phyloP scores from a whole-genome alignment of 2,797 vertebrate species.

The Muraenolepis orangiensis region DNA sequence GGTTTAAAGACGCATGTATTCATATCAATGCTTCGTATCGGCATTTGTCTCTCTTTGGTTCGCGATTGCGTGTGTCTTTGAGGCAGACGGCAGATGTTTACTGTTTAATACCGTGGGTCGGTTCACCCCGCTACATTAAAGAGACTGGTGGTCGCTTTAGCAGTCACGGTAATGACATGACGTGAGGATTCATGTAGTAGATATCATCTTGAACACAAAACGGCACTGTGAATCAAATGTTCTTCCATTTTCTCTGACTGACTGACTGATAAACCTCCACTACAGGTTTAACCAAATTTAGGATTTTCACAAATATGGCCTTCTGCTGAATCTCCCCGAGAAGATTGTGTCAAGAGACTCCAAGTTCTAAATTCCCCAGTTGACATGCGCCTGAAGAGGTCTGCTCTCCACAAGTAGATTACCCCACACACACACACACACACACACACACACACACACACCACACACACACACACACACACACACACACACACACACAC shows the following conservation, averaged over 20 bases:
- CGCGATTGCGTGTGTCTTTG: conserved; percentile 46
- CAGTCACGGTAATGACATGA: not conserved
- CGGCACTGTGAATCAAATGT: no score
- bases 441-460: no score
- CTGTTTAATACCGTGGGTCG: not conserved
- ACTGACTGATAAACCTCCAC: not conserved
- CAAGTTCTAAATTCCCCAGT: conserved; percentile 30
- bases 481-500: no score
- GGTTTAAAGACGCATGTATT: conserved; percentile 49
- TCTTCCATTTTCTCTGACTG: not conserved
- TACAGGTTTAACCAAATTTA: not conserved
- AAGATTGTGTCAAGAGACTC: not conserved
- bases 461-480: no score
- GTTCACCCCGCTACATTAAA: not conserved
- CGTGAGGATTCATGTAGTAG: no score
- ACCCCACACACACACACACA: conserved; percentile 53
- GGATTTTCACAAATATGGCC: not conserved
- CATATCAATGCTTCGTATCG: conserved; percentile 38
- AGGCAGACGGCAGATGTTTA: conserved; percentile 30
- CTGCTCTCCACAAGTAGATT: conserved; percentile 42
- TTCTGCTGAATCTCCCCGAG: not conserved
- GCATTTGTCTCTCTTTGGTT: conserved; percentile 52
- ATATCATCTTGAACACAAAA: no score
- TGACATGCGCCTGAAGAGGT: conserved; percentile 39
- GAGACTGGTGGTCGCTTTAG: not conserved